phyloP scores from a whole-genome alignment of 2,797 vertebrate genomes.

The Pangasius sanitwongsei region DNA sequence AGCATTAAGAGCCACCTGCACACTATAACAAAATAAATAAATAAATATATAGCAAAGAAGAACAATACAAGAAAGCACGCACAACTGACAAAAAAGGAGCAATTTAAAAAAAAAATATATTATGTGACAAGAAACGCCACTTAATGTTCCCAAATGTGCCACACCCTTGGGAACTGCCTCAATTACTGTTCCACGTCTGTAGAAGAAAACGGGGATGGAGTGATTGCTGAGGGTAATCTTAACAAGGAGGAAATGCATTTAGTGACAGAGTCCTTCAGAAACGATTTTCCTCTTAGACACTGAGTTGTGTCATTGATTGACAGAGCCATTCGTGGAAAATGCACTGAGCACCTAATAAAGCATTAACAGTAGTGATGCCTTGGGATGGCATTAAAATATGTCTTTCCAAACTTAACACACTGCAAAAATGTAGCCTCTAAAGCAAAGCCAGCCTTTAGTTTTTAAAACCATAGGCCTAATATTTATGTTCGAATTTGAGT shows the following conservation, averaged over 20 bases:
- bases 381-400: constrained; percentile 32
- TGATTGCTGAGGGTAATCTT: constrained; percentile 72
- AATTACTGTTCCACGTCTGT: constrained; percentile 82
- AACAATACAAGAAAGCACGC: constrained; percentile 68
- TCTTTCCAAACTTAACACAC: constrained; percentile 28
- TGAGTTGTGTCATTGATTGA: constrained; percentile 69
- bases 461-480: not conserved
- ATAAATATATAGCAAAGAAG: constrained; percentile 63
- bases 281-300: constrained; percentile 69
- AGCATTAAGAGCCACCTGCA: constrained; percentile 65
- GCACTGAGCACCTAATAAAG: constrained; percentile 56
- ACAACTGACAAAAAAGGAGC: constrained; percentile 78
- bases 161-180: constrained; percentile 69
- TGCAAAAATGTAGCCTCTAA: not conserved
- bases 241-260: constrained; percentile 65
- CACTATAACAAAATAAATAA: constrained; percentile 55
- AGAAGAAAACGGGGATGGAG: constrained; percentile 78
- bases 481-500: not conserved
- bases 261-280: constrained; percentile 75
- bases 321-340: constrained; percentile 58
- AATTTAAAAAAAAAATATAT: constrained; percentile 80
- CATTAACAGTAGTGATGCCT: constrained; percentile 64
- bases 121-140: constrained; percentile 83
- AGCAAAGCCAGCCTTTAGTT: not conserved
- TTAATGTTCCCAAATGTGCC: constrained; percentile 76